Evolutionary conservation across 2,113 vertebrate species (phyloP).

Genomic region (Montifringilla adamsi): DNA sequence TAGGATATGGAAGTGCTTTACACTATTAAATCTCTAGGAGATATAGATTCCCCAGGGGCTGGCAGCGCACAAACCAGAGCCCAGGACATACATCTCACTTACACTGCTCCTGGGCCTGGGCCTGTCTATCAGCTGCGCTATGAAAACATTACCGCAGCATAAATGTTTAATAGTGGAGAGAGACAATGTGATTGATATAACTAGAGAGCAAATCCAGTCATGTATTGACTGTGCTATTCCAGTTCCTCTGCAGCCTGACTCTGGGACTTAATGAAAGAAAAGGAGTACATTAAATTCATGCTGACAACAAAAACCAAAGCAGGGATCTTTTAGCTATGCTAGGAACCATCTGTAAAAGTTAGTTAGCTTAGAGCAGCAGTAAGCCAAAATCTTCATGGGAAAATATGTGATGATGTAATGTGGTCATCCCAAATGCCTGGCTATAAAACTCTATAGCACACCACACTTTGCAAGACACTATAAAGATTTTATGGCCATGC

Average conservation of each 20-base stretch:
- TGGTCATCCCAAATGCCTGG: constrained; percentile 21
- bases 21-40: background rate
- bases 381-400: constrained; percentile 3
- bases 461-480: background rate
- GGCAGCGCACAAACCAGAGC: background rate
- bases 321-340: background rate
- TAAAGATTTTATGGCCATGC: constrained; percentile 35
- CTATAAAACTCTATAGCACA: constrained; percentile 23
- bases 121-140: background rate
- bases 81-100: background rate
- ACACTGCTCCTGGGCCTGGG: background rate
- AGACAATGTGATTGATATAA: constrained; percentile 30
- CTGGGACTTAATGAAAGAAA: constrained; percentile 60
- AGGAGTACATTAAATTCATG: constrained; percentile 58
- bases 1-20: background rate
- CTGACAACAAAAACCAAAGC: constrained; percentile 46
- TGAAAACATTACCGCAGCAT: constrained; percentile 12
- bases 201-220: constrained; percentile 37
- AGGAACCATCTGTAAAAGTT: background rate
- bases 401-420: constrained; percentile 32
- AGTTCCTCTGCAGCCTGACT: constrained; percentile 15
- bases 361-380: background rate
- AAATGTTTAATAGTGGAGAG: constrained; percentile 38
- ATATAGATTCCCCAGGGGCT: background rate
- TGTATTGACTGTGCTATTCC: background rate